phyloP scores from a whole-genome alignment of 2,113 vertebrate genomes.

The Thymallus thymallus region DNA sequence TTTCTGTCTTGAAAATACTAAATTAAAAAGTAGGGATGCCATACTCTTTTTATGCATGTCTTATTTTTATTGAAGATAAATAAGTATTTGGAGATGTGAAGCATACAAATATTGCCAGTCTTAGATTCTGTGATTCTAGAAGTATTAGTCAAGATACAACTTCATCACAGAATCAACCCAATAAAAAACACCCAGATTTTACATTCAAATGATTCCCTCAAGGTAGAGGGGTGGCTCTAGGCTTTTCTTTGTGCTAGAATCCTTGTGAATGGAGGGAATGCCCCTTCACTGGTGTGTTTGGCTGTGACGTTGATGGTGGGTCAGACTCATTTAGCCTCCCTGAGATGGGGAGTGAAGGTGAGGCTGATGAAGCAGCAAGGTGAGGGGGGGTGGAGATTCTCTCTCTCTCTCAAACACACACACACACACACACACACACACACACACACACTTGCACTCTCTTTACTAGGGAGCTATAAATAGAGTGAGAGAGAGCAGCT shows the following conservation, averaged over 20 bases:
- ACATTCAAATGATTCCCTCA: slow-evolving; percentile 44
- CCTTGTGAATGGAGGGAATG: slow-evolving; percentile 52
- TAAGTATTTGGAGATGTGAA: background rate
- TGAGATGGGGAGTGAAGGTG: slow-evolving; percentile 69
- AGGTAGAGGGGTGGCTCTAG: slow-evolving; percentile 26
- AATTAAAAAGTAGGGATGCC: background rate
- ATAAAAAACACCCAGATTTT: slow-evolving; percentile 1
- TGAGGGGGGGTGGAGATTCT: slow-evolving; percentile 40
- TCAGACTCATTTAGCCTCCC: slow-evolving; percentile 64
- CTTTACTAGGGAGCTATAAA: slow-evolving; percentile 72
- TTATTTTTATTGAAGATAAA: background rate
- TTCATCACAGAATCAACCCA: background rate
- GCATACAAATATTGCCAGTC: background rate
- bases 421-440: slow-evolving; percentile 20
- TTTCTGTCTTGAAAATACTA: background rate
- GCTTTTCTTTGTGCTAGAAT: slow-evolving; percentile 29
- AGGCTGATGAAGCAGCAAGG: slow-evolving; percentile 56
- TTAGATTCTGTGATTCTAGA: background rate
- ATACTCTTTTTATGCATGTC: background rate
- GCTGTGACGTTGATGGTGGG: slow-evolving; percentile 57
- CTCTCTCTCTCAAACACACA: slow-evolving; percentile 15
- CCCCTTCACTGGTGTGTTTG: slow-evolving; percentile 48
- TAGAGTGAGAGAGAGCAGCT: slow-evolving; percentile 75
- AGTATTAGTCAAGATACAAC: background rate
- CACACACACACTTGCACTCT: slow-evolving; percentile 42